These are phyloP conservation scores for Zapornia atra DNA, from an alignment of 2,113 vertebrate genomes.

Conservation along the genomic window DNA sequence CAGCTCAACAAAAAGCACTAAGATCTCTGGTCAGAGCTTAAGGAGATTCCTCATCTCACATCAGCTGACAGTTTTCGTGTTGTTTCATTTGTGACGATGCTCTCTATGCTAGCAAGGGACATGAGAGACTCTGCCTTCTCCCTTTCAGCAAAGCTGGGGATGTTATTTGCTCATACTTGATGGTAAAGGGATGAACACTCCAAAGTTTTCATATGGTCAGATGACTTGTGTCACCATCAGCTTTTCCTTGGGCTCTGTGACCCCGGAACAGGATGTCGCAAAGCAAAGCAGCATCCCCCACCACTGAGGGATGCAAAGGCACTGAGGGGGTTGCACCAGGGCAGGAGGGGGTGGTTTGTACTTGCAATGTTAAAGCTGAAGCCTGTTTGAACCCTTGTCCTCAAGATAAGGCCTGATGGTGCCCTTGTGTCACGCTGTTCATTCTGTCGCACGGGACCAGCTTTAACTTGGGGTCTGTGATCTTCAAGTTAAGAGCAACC, in stretches of 20 bases:
- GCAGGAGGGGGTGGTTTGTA: neutral
- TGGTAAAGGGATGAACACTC: neutral
- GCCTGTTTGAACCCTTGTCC: neutral
- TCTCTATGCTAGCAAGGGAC: neutral
- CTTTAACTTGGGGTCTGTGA: neutral
- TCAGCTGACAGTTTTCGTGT: neutral
- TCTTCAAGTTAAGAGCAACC: neutral
- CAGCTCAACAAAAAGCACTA: neutral
- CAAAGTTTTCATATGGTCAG: neutral
- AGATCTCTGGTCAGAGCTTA: neutral
- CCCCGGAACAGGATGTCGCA: neutral
- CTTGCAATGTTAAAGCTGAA: neutral
- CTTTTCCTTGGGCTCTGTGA: neutral
- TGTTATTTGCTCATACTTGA: neutral
- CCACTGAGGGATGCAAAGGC: neutral
- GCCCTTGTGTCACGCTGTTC: neutral
- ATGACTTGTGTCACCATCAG: neutral
- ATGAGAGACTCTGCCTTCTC: neutral
- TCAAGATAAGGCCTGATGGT: neutral
- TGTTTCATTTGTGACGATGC: neutral
- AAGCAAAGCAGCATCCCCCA: neutral
- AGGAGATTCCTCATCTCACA: neutral
- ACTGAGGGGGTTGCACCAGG: neutral
- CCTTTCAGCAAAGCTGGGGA: neutral
- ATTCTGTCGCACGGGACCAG: neutral